These are phyloP conservation scores for Harmothoe impar DNA, from an alignment of 2,888 invertebrate species.

Conservation along the genomic window DNA sequence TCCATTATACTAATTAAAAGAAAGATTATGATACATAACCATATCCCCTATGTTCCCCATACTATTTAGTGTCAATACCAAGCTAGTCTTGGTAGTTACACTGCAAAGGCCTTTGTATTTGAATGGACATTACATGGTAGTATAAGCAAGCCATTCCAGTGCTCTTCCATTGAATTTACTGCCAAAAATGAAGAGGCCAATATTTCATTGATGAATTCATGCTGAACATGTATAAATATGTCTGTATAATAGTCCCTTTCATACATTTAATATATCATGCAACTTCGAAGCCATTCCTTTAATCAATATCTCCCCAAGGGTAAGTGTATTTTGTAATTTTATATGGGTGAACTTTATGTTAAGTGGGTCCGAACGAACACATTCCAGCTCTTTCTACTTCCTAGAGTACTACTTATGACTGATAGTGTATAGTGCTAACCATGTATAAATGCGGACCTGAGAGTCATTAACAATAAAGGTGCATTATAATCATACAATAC, in stretches of 20 bases:
- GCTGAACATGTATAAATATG: not conserved
- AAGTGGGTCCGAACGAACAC: not conserved
- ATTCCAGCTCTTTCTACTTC: not conserved
- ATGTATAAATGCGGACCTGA: not conserved
- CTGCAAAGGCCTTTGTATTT: no score
- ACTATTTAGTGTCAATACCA: no score
- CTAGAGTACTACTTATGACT: not conserved
- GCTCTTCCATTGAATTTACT: not conserved
- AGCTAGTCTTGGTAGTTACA: no score
- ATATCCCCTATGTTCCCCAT: no score
- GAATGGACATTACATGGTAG: no score
- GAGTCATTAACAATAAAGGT: not conserved
- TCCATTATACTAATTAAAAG: no score
- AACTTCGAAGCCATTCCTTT: not conserved
- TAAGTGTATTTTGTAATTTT: conserved; percentile 5
- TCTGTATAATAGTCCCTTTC: not conserved
- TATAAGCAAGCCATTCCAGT: no score
- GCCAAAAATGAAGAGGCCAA: conserved; percentile 31
- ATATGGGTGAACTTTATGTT: not conserved
- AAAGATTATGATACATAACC: no score
- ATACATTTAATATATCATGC: not conserved
- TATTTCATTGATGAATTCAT: not conserved
- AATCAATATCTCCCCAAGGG: not conserved
- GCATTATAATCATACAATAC: not conserved
- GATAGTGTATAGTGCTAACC: not conserved